phyloP scores from a whole-genome alignment of 1,140 invertebrate species.

The Plectrocnemia conspersa region DNA sequence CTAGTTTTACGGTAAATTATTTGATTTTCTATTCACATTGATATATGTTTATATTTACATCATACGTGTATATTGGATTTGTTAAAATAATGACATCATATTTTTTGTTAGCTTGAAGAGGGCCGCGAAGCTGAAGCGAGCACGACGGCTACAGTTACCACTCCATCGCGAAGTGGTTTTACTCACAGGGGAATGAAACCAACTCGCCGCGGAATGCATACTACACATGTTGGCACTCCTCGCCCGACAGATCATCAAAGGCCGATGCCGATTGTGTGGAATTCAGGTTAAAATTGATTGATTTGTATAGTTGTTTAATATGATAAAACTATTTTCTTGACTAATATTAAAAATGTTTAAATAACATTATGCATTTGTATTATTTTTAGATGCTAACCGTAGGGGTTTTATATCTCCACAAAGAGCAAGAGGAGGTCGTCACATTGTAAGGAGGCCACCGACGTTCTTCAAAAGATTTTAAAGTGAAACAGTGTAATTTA shows the following conservation, averaged over 20 bases:
- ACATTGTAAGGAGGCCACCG: conserved; percentile 1
- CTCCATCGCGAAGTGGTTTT: conserved; percentile 5
- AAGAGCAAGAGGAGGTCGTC: conserved; percentile 10
- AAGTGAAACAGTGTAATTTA: no score
- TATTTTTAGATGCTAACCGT: conserved; percentile 8
- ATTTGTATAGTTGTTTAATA: not conserved
- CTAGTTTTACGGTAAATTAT: conserved; percentile 8
- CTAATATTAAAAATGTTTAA: not conserved
- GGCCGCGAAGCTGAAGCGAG: conserved; percentile 12
- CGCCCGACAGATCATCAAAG: conserved; percentile 6
- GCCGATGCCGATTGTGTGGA: conserved; percentile 12
- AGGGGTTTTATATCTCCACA: conserved; percentile 7
- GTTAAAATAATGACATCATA: not conserved
- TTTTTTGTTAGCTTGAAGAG: conserved; percentile 12
- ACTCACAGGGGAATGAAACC: not conserved
- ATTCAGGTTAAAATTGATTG: not conserved
- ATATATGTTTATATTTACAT: not conserved
- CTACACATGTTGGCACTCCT: conserved; percentile 6
- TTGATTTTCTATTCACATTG: not conserved
- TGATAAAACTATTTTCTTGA: not conserved
- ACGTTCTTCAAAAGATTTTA: conserved; percentile 13
- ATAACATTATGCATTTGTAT: conserved; percentile 3
- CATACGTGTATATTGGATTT: not conserved
- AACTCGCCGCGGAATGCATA: not conserved
- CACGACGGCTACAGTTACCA: conserved; percentile 1